Base-by-base conservation (phyloP, 2,888 invertebrate species). In the Euphydryas editha region DNA sequence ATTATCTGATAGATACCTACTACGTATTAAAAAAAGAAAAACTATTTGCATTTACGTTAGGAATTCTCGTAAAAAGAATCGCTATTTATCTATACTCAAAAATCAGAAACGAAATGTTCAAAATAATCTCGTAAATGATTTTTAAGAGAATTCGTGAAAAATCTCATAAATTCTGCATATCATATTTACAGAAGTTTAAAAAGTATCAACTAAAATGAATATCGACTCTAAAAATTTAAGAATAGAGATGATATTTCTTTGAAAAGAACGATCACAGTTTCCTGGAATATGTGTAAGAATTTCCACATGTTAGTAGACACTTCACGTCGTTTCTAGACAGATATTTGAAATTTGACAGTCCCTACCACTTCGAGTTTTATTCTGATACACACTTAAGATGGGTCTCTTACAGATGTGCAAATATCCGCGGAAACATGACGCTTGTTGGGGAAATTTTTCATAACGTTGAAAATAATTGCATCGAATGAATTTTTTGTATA, bases 281-380 rank as follows among this genome's bases (percentile, higher is more conserved):
- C 44, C 17, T 24, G 47, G 36, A 30, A 24, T 21, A 24, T 24
- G 30, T 39, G 36, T 39, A 62, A 59, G 62, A 67, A 62, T 49
- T 59, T 67, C 55, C 47, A 57, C 49, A 18, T 62, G 44, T 36
- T 46, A 39, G 56, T 39, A 59, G 51, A 59, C 55, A 62, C 62
- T 54, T 46, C 59, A 49, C 57, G 63, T 64, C 67, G 71, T 59
- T 67, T 60, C 30, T 74, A 65, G 73, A 78, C 72, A 69, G 78
- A 77, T 75, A 80, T 78, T 75, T 74, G 78, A 79, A 75, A 78
- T 79, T 70, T 61, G 39, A 62, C 44, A 42, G 59, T 64, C 54
- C 64, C 69, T 72, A 73, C 71, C 60, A 69, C 64, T 65, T 61
- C 8, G 55, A 57, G 56, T 37, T 51, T 51, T 8, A 51, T 51